Conservation (phyloP, 2,888 invertebrate species). For the Plebejus anna region DNA sequence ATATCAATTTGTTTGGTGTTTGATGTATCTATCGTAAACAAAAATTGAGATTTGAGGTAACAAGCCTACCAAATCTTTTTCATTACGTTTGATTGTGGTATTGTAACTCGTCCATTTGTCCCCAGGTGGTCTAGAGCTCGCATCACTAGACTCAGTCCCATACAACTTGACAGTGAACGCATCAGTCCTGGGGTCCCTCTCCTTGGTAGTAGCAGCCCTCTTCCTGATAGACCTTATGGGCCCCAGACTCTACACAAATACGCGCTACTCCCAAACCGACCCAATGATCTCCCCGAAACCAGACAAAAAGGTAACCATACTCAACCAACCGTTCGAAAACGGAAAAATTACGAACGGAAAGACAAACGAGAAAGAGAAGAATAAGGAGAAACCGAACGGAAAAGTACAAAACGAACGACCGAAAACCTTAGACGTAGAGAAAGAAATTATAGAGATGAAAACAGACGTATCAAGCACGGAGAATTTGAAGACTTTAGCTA, state of each 20-base stretch:
- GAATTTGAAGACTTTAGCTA: slow-evolving; percentile 45
- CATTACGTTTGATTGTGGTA: not conserved
- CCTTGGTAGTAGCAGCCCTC: slow-evolving; percentile 83
- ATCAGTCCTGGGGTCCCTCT: slow-evolving; percentile 83
- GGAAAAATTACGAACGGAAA: slow-evolving; percentile 47
- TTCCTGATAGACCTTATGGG: slow-evolving; percentile 85
- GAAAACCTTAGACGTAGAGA: slow-evolving; percentile 62
- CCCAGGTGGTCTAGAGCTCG: slow-evolving; percentile 83
- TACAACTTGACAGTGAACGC: slow-evolving; percentile 84
- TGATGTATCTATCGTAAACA: not conserved
- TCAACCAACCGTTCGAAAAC: slow-evolving; percentile 45
- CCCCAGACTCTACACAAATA: slow-evolving; percentile 69
- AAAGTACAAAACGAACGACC: slow-evolving; percentile 55
- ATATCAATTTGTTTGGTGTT: not conserved
- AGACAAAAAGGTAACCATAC: slow-evolving; percentile 61
- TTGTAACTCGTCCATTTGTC: slow-evolving; percentile 28
- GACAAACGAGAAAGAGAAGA: slow-evolving; percentile 45
- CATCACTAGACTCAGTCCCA: slow-evolving; percentile 86
- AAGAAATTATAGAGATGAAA: slow-evolving; percentile 42
- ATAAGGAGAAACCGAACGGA: slow-evolving; percentile 45
- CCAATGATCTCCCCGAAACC: slow-evolving; percentile 49
- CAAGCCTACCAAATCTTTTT: not conserved
- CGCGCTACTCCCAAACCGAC: slow-evolving; percentile 68
- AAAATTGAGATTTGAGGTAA: not conserved
- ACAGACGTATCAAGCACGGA: slow-evolving; percentile 44